These are phyloP conservation scores for Cryptophagus acutangulus DNA, from an alignment of 2,888 invertebrate species.

Conservation along the genomic window DNA sequence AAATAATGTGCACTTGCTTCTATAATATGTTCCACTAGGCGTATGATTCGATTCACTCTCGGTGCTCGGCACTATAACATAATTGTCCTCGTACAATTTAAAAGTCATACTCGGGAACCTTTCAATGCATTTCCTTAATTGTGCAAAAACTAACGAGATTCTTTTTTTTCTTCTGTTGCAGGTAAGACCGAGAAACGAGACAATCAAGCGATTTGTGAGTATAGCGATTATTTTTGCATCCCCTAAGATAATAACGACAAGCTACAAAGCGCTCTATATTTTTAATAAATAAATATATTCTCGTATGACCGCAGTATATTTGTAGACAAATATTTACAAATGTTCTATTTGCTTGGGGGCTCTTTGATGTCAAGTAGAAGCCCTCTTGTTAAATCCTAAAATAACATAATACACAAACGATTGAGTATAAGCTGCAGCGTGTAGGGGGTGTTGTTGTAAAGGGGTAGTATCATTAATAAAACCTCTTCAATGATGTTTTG, in stretches of 20 bases:
- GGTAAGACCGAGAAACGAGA: too few relatives aligned
- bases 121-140: too few relatives aligned
- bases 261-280: slow-evolving; percentile 26
- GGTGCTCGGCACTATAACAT: slow-evolving; percentile 20
- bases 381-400: slow-evolving; percentile 44
- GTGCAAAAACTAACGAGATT: too few relatives aligned
- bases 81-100: slow-evolving; percentile 21
- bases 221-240: too few relatives aligned
- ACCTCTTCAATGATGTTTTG: too few relatives aligned
- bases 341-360: slow-evolving; percentile 37
- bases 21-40: slow-evolving; percentile 41
- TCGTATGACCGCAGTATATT: slow-evolving; percentile 27
- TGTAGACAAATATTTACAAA: slow-evolving; percentile 40
- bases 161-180: too few relatives aligned
- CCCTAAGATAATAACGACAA: slow-evolving; percentile 16
- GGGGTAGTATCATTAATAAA: slow-evolving; percentile 6
- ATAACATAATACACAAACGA: slow-evolving; percentile 41
- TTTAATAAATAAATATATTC: slow-evolving; percentile 20
- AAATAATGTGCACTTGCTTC: slow-evolving; percentile 44
- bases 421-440: slow-evolving; percentile 10
- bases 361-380: slow-evolving; percentile 44
- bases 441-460: not conserved
- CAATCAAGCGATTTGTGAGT: too few relatives aligned
- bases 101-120: slow-evolving; percentile 9
- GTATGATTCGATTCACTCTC: slow-evolving; percentile 41